These are phyloP conservation scores for Pterobdella sp. DNA, from an alignment of 2,888 invertebrate genomes.

Conservation along the genomic window DNA sequence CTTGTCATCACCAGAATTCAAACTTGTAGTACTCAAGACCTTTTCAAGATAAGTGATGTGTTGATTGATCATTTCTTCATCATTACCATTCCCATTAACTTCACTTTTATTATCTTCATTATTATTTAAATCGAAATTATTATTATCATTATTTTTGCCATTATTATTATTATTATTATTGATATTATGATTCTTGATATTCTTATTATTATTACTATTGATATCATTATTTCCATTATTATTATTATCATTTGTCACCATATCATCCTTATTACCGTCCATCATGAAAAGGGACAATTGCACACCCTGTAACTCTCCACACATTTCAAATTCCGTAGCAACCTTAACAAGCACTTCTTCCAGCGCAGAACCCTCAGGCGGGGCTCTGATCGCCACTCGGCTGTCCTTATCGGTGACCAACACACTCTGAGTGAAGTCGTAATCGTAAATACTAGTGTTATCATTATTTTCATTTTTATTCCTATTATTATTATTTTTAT, in stretches of 20 bases:
- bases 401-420: neutral
- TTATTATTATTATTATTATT: slow-evolving; percentile 8
- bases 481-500: too few relatives aligned
- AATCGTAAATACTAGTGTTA: too few relatives aligned
- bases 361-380: neutral
- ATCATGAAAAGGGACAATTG: neutral
- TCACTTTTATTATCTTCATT: neutral
- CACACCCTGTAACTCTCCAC: neutral
- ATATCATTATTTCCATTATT: slow-evolving; percentile 3
- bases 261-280: neutral
- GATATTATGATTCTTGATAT: too few relatives aligned
- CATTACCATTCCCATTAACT: neutral
- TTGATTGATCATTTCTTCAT: neutral
- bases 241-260: neutral
- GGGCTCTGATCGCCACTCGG: too few relatives aligned
- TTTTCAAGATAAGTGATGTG: neutral
- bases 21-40: neutral
- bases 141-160: neutral
- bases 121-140: neutral
- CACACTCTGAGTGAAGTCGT: too few relatives aligned
- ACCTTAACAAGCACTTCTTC: neutral
- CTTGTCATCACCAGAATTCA: neutral
- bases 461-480: too few relatives aligned
- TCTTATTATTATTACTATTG: slow-evolving; percentile 3
- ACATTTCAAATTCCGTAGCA: neutral